A percentile compares a stretch with the other conserved stretches of the same genome.
Conservation (phyloP, 2,888 invertebrate species). For the Scaptomyza flava region DNA sequence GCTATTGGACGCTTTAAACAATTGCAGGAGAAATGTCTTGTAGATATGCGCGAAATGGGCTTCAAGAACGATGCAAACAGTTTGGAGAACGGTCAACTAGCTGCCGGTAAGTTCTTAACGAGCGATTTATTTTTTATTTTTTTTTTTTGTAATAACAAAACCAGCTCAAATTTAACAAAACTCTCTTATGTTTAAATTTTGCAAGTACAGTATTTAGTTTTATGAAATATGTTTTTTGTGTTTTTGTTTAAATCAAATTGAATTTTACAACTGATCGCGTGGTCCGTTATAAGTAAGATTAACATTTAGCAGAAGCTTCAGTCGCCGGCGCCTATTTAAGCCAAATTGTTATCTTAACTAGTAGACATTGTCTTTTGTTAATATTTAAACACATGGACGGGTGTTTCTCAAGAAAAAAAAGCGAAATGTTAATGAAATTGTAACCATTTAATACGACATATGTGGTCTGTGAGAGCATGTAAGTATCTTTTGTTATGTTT, state of each 20-base stretch:
- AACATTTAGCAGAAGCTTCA: neutral
- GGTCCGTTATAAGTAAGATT: neutral
- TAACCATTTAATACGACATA: slow-evolving; percentile 3
- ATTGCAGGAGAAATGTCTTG: slow-evolving; percentile 83
- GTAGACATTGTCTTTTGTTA: slow-evolving; percentile 69
- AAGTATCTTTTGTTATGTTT: slow-evolving; percentile 60
- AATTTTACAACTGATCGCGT: neutral
- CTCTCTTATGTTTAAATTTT: too few species aligned
- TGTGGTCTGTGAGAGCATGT: slow-evolving; percentile 43
- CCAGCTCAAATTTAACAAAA: too few species aligned
- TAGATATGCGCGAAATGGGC: slow-evolving; percentile 83
- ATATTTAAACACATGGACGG: slow-evolving; percentile 75
- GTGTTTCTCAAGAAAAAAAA: slow-evolving; percentile 28
- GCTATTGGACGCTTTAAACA: slow-evolving; percentile 84
- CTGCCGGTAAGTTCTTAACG: slow-evolving; percentile 76
- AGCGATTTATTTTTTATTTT: too few species aligned
- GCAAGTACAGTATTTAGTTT: too few species aligned
- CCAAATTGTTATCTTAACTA: slow-evolving; percentile 1
- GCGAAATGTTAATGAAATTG: slow-evolving; percentile 7
- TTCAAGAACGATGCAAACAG: slow-evolving; percentile 83
- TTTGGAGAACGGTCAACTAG: slow-evolving; percentile 83
- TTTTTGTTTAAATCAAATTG: neutral
- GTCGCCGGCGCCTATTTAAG: slow-evolving; percentile 15
- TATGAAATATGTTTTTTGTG: neutral
- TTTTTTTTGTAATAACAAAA: too few species aligned